phyloP scores from a whole-genome alignment of 2,888 invertebrate genomes.

The Lypha dubia region DNA sequence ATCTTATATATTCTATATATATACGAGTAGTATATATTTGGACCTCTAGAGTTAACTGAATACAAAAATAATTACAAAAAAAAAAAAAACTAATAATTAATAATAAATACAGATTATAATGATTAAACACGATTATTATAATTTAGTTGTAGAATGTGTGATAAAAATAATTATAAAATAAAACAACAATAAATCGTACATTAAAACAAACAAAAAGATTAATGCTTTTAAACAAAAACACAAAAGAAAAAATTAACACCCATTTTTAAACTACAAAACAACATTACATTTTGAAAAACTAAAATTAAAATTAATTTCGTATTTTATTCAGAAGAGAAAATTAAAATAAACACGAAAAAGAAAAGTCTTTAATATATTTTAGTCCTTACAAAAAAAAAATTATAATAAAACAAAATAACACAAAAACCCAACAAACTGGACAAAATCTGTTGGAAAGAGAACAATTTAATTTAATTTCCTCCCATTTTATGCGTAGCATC shows the following conservation, averaged over 20 bases:
- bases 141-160: constrained; percentile 73
- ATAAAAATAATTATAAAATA: constrained; percentile 58
- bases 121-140: constrained; percentile 73
- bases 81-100: constrained; percentile 52
- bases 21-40: constrained; percentile 45
- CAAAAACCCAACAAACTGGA: constrained; percentile 20
- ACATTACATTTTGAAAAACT: constrained; percentile 29
- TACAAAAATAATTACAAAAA: constrained; percentile 36
- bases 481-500: constrained; percentile 66
- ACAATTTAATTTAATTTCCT: neutral
- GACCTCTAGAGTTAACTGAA: constrained; percentile 69
- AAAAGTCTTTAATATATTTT: constrained; percentile 60
- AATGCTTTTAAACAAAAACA: constrained; percentile 65
- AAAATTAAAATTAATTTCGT: constrained; percentile 46
- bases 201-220: constrained; percentile 40
- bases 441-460: constrained; percentile 12
- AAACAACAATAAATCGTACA: constrained; percentile 43
- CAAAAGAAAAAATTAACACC: constrained; percentile 34
- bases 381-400: constrained; percentile 48
- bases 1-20: constrained; percentile 62
- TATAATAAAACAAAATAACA: constrained; percentile 20
- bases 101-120: constrained; percentile 68
- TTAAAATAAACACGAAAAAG: constrained; percentile 33
- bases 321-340: constrained; percentile 61
- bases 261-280: constrained; percentile 58